A percentile compares a stretch with the other conserved stretches of the same genome.
These are phyloP conservation scores for Fregata magnificens DNA, from an alignment of 2,113 vertebrate species.

Conservation along the genomic window DNA sequence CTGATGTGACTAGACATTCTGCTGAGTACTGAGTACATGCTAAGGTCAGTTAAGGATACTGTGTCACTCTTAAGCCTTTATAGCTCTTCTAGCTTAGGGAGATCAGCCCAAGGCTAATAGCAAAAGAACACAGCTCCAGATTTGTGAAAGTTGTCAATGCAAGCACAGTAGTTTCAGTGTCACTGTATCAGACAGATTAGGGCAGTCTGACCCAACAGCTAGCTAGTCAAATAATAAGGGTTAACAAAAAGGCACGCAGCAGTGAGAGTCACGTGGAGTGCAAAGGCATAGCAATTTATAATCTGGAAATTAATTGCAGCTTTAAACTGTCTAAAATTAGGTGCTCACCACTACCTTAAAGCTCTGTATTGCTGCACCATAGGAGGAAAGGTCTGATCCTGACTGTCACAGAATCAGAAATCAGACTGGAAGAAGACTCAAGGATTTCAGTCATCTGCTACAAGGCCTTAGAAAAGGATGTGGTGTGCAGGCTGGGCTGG, in stretches of 20 bases:
- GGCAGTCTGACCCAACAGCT: not conserved
- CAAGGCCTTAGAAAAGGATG: not conserved
- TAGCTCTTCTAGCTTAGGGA: not conserved
- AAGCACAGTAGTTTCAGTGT: not conserved
- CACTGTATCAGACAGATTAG: not conserved
- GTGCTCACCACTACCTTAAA: not conserved
- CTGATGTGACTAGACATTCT: not conserved
- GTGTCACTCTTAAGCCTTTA: not conserved
- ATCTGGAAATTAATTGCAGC: not conserved
- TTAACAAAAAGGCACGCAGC: not conserved
- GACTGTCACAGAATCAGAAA: not conserved
- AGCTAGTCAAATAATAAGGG: not conserved
- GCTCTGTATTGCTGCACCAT: not conserved
- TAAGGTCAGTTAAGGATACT: constrained; percentile 25
- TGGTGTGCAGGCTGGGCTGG: not conserved
- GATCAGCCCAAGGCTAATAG: not conserved
- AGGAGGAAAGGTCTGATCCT: not conserved
- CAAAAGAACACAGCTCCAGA: not conserved
- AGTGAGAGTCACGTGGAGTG: not conserved
- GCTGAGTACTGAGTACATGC: not conserved
- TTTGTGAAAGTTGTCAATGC: not conserved
- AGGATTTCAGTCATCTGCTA: not conserved
- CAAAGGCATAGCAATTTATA: not conserved
- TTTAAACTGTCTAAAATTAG: not conserved
- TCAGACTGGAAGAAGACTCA: not conserved